Conservation (phyloP, 2,888 invertebrate species). For the Drosophila macrospina region DNA sequence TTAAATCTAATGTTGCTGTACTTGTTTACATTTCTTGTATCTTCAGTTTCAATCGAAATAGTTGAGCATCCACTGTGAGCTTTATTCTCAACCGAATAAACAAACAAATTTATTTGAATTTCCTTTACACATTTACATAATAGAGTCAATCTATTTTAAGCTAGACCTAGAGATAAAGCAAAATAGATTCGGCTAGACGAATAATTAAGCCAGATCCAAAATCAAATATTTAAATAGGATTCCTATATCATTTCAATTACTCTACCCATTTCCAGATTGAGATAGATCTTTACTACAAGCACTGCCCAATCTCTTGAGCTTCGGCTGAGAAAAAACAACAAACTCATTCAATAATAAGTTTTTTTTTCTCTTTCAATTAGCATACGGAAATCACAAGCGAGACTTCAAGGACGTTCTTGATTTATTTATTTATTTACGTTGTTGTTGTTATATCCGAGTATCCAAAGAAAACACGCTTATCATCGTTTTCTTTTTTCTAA, state of each 20-base stretch:
- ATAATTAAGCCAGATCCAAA: constrained; percentile 2
- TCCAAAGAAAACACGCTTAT: constrained; percentile 44
- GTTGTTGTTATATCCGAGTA: constrained; percentile 33
- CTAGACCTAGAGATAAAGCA: background rate
- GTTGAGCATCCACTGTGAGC: background rate
- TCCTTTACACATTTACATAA: background rate
- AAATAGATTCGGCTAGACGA: constrained; percentile 23
- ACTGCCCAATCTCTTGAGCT: constrained; percentile 6
- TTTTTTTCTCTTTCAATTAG: constrained; percentile 49
- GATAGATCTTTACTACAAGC: background rate
- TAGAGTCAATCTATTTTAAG: constrained; percentile 14
- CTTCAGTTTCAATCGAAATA: background rate
- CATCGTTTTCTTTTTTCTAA: constrained; percentile 36
- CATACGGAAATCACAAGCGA: constrained; percentile 83
- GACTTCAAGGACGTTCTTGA: constrained; percentile 83
- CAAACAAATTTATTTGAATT: background rate
- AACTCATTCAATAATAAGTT: constrained; percentile 36
- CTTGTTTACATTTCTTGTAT: background rate
- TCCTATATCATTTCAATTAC: constrained; percentile 1
- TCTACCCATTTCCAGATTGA: constrained; percentile 8
- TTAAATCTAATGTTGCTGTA: too few relatives aligned
- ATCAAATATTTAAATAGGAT: constrained; percentile 7
- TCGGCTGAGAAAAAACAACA: background rate
- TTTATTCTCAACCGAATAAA: background rate
- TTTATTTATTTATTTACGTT: constrained; percentile 78